Evolutionary conservation across 2,113 vertebrate genomes (phyloP), one percentile per base, ranked within the genome.

Genomic region (Herpailurus yagouaroundi): DNA sequence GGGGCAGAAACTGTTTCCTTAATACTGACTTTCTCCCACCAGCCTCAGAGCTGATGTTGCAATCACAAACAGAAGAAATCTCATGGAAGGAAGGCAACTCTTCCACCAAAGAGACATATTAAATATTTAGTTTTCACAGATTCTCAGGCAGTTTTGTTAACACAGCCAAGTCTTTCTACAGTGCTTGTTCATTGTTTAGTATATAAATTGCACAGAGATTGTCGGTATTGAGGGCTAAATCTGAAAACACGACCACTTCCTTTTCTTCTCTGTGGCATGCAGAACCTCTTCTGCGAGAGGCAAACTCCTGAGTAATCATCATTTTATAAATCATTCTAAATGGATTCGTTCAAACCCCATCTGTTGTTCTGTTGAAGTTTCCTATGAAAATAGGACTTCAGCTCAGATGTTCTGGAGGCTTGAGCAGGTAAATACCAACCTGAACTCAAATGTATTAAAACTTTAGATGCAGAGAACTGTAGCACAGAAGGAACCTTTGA

Each of bases 291-390:
- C 64, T 92, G 89, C 87, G 97, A 95, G 97, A 21, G 97, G 95
- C 95, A 84, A 92, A 94, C 60, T 83, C 64, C 12, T 45, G 86
- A 95, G 74, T 68, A 48, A 85, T 91, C 96, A 93, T 98, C 94
- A 82, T 96, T 91, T 97, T 92, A 96, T 95, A 98, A 95, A 96
- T 95, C 97, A 94, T 79, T 91, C 88, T 91, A 97, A 97, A 98
- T 85, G 93, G 90, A 95, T 95, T 92, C 83, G 94, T 94, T 95
- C 80, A 97, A 98, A 95, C 88, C 92, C 97, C 97, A 97, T 98
- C 96, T 98, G 95, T 85, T 97, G 95, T 97, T 97, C 81, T 91
- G 89, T 89, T 97, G 97, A 96, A 96, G 81, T 97, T 94, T 97
- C 91, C 64, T 95, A 73, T 69, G 94, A 91, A 97, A 91, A 97